Percentiles rank a stretch among this genome's conserved stretches.
These are phyloP conservation scores for Tholera decimalis DNA, from an alignment of 2,888 invertebrate genomes.

Conservation along the genomic window DNA sequence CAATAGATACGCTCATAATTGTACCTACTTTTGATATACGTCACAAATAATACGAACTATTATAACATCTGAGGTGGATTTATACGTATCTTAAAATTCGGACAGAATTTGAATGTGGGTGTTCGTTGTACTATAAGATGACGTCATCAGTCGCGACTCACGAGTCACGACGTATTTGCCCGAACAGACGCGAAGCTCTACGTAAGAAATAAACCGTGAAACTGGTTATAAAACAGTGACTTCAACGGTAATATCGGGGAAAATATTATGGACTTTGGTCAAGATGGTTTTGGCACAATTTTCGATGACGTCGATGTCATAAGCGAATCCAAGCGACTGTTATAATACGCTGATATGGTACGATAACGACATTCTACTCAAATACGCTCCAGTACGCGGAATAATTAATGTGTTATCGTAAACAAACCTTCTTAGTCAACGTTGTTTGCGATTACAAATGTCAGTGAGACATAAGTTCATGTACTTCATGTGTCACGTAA, in stretches of 20 bases:
- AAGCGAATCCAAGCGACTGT: constrained; percentile 35
- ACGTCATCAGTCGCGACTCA: constrained; percentile 46
- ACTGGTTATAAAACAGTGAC: constrained; percentile 39
- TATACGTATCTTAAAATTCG: constrained; percentile 48
- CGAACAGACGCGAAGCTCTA: constrained; percentile 12
- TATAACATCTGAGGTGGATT: constrained; percentile 34
- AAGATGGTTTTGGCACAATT: constrained; percentile 60
- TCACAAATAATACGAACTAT: constrained; percentile 26
- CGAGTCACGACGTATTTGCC: constrained; percentile 24
- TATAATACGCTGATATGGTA: constrained; percentile 29
- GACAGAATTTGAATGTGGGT: constrained; percentile 40
- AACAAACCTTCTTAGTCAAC: constrained; percentile 31
- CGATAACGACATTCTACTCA: constrained; percentile 47
- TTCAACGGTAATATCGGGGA: constrained; percentile 26
- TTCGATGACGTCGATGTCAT: constrained; percentile 53
- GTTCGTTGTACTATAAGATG: constrained; percentile 54
- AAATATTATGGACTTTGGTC: constrained; percentile 60
- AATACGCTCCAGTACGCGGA: constrained; percentile 44
- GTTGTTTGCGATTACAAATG: constrained; percentile 41
- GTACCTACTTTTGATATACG: constrained; percentile 25
- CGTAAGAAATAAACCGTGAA: constrained; percentile 42
- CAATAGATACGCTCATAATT: constrained; percentile 12
- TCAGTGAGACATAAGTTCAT: constrained; percentile 26
- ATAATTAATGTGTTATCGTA: constrained; percentile 40
- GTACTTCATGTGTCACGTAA: constrained; percentile 18